A percentile compares a stretch with the other conserved stretches of the same genome.
Conservation (phyloP, 2,113 vertebrate genomes). For the Hyaena hyaena region DNA sequence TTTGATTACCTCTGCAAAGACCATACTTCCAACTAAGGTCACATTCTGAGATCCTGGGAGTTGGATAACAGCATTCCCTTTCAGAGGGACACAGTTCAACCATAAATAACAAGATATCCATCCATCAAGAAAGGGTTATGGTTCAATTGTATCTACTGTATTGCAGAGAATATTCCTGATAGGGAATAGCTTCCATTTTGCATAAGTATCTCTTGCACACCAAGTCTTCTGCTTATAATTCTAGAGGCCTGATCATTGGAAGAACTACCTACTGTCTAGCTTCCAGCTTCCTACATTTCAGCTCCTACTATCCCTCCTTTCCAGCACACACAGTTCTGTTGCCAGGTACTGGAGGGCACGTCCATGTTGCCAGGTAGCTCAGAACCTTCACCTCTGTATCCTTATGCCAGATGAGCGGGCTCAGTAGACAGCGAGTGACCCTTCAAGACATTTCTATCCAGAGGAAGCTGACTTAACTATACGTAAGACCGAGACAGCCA, state of each 20-base stretch:
- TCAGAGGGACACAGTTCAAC: neutral
- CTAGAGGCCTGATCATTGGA: slow-evolving; percentile 17
- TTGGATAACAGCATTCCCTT: neutral
- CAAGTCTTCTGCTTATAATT: slow-evolving; percentile 22
- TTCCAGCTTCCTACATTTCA: slow-evolving; percentile 5
- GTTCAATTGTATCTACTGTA: neutral
- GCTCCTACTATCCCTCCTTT: neutral
- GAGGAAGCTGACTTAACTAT: neutral
- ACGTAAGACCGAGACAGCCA: neutral
- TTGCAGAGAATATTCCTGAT: slow-evolving; percentile 4
- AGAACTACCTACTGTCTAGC: slow-evolving; percentile 46
- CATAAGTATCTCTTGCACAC: slow-evolving; percentile 19
- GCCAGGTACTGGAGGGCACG: neutral
- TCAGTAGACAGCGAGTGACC: neutral
- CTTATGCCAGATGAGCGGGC: neutral
- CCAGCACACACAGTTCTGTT: neutral
- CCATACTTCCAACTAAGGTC: neutral
- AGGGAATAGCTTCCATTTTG: slow-evolving; percentile 41
- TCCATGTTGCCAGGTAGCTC: neutral
- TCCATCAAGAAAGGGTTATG: neutral
- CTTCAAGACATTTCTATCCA: neutral
- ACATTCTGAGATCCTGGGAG: neutral
- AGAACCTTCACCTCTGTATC: neutral
- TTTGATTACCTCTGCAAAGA: neutral
- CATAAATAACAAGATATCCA: neutral